A percentile compares a stretch with the other conserved stretches of the same genome.
Conservation (phyloP, 2,888 invertebrate species). For the Cancer borealis region DNA sequence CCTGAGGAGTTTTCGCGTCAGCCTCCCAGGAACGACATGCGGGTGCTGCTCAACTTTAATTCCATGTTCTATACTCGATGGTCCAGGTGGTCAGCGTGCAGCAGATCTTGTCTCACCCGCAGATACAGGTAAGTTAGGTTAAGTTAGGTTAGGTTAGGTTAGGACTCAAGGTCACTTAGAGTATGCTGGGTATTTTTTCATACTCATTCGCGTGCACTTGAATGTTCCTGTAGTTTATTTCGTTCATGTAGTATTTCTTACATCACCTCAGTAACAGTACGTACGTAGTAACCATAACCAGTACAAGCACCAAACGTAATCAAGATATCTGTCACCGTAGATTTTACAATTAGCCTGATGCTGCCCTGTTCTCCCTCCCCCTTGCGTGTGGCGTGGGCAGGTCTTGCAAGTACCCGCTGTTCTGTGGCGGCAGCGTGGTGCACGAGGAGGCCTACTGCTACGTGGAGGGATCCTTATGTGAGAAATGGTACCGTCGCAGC, state of each 20-base stretch:
- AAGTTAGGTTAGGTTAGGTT: too few species aligned
- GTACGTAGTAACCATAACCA: too few species aligned
- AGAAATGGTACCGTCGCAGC: conserved; percentile 82
- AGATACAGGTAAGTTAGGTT: conserved; percentile 84
- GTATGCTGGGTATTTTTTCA: too few species aligned
- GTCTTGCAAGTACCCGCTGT: conserved; percentile 86
- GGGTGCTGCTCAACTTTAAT: conserved; percentile 80
- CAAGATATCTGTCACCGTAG: not conserved
- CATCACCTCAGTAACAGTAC: too few species aligned
- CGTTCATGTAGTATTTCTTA: too few species aligned
- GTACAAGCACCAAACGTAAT: not conserved
- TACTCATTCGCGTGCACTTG: too few species aligned
- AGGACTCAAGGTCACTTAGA: too few species aligned
- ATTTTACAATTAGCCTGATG: not conserved
- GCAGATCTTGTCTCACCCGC: conserved; percentile 88
- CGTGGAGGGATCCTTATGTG: conserved; percentile 89
- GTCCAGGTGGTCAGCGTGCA: conserved; percentile 91
- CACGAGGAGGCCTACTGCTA: conserved; percentile 93
- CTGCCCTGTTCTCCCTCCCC: not conserved
- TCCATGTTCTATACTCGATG: conserved; percentile 82
- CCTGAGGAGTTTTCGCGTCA: conserved; percentile 65
- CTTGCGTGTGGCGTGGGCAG: conserved; percentile 79
- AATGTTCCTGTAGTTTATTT: not conserved
- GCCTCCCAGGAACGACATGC: conserved; percentile 70
- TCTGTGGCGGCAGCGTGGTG: conserved; percentile 89